Percentiles rank a stretch among this genome's conserved stretches.
Conservation (phyloP, 2,888 invertebrate genomes). For the Caenorhabditis panamensis region DNA sequence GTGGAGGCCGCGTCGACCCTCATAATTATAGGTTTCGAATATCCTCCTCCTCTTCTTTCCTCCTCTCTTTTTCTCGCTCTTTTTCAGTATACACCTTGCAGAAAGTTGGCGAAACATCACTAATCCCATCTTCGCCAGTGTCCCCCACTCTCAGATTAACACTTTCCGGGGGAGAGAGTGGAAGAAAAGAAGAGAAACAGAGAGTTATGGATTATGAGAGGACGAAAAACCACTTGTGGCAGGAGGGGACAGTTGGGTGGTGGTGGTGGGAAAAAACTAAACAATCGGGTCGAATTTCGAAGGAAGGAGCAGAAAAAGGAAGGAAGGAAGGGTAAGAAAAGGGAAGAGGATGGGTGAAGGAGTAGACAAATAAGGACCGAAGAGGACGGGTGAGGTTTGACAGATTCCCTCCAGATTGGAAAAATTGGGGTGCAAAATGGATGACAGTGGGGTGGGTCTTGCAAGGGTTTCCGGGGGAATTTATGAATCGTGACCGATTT, state of each 20-base stretch:
- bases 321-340: neutral
- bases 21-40: slow-evolving; percentile 33
- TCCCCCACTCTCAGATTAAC: slow-evolving; percentile 32
- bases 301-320: neutral
- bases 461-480: too few relatives aligned
- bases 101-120: slow-evolving; percentile 3
- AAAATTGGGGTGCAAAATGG: too few relatives aligned
- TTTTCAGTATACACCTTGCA: neutral
- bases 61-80: neutral
- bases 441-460: too few relatives aligned
- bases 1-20: neutral
- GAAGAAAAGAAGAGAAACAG: neutral
- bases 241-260: neutral
- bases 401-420: too few relatives aligned
- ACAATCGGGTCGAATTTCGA: slow-evolving; percentile 19
- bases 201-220: slow-evolving; percentile 23
- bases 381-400: neutral
- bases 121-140: slow-evolving; percentile 26
- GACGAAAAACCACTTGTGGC: neutral
- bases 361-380: too few relatives aligned
- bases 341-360: too few relatives aligned
- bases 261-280: slow-evolving; percentile 14
- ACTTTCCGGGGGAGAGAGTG: slow-evolving; percentile 11
- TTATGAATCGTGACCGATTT: too few relatives aligned
- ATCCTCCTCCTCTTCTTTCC: slow-evolving; percentile 1